Base-by-base conservation (phyloP, 2,888 invertebrate species). In the Plebejus anna region DNA sequence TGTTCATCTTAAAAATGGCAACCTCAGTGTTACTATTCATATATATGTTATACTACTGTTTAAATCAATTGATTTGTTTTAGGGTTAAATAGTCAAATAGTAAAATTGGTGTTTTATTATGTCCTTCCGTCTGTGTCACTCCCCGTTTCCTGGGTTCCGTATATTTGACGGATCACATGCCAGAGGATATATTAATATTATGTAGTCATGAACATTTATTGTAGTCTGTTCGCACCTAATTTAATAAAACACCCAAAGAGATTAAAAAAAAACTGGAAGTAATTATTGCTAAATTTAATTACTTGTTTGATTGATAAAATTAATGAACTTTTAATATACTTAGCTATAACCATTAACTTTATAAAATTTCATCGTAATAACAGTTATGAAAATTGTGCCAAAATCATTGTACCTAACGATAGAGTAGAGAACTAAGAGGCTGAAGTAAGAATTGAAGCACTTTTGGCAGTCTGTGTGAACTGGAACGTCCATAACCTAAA, bases 81-180 rank as follows among this genome's bases (percentile, higher is more conserved):
- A 16, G 66, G 66, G 66, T 66, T 66, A 66, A 66, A 66, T 32
- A 66, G 66, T 66, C 66, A 66, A 32, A 66, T 66, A 66, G 36
- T 66, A 36, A 66, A 66, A 66, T 66, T 66, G 66, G 32, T 66
- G 66, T 66, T 66, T 66, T 66, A 66, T 66, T 66, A 36, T 66
- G 36, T 36, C 66, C 66, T 66, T 66, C 66, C 66, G 66, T 66
- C 36, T 66, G 66, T 66, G 32, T 66, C 66, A 66, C 66, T 66
- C 66, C 66, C 66, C 32, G 66, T 66, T 66, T 66, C 66, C 66
- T 36, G 66, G 66, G 66, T 32, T 66, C 66, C 32, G 66, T 66
- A 66, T 66, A 36, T 66, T 32, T 66, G 66, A 66, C 32, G 32
- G 66, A 16, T 66, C 66, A 66, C 66, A 66, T 66, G 66, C 11